phyloP scores from a whole-genome alignment of 1,140 invertebrate species.

The Pseudomyrmex flavicornis region DNA sequence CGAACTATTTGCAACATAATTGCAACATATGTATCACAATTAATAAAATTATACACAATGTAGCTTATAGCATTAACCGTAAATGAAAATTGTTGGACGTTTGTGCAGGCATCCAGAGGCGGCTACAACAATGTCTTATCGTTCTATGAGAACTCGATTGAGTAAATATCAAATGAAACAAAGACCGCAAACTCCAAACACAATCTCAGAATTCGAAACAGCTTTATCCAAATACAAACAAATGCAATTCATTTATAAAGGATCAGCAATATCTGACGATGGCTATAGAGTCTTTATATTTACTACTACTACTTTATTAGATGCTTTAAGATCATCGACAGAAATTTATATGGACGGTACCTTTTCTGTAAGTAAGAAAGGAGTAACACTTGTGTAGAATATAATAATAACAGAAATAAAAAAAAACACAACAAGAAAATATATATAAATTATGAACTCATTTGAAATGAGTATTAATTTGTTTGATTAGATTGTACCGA shows the following conservation, averaged over 20 bases:
- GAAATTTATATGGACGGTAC: constrained; percentile 19
- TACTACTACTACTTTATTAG: background rate
- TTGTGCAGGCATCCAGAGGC: background rate
- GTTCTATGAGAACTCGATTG: background rate
- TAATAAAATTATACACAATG: too few species aligned
- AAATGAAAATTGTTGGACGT: background rate
- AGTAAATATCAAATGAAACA: background rate
- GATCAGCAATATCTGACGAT: background rate
- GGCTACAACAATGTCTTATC: background rate
- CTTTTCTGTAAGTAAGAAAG: background rate
- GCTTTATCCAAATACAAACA: background rate
- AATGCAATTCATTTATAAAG: background rate
- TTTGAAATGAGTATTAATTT: background rate
- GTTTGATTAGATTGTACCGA: background rate
- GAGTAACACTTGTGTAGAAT: background rate
- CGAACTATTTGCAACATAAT: too few species aligned
- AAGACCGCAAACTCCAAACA: constrained; percentile 7
- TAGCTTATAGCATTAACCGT: background rate
- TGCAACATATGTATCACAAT: too few species aligned
- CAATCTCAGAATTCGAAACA: background rate
- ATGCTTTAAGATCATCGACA: background rate
- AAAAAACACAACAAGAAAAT: background rate
- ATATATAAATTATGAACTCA: background rate
- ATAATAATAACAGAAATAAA: background rate
- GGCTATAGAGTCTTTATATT: constrained; percentile 12